Evolutionary conservation across 2,113 vertebrate genomes (phyloP).

Genomic region (Boleophthalmus pectinirostris): DNA sequence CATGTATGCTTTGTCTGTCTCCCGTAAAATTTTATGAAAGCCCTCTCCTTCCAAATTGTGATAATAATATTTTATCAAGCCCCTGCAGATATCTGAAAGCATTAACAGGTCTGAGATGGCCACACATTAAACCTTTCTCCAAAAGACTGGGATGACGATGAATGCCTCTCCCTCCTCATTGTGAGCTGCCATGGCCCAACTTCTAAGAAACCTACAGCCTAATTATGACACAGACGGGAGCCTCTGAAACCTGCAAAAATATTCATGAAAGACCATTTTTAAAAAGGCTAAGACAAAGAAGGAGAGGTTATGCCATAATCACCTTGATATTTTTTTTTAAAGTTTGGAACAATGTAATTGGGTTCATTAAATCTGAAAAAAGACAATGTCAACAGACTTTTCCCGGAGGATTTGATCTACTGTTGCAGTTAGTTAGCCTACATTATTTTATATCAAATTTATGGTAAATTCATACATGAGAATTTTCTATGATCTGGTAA

Average conservation of each 20-base stretch:
- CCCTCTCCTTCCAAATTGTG: neutral
- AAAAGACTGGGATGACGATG: constrained; percentile 17
- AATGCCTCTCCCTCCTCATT: constrained; percentile 27
- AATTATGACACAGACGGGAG: constrained; percentile 49
- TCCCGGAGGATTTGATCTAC: constrained; percentile 23
- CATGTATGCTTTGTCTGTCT: neutral
- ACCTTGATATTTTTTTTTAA: constrained; percentile 44
- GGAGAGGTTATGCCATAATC: constrained; percentile 40
- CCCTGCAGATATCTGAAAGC: constrained; percentile 22
- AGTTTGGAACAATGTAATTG: constrained; percentile 46
- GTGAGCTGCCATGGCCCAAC: constrained; percentile 18
- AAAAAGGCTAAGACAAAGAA: constrained; percentile 31
- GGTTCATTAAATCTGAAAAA: constrained; percentile 43
- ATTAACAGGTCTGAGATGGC: constrained; percentile 38
- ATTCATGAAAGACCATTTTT: constrained; percentile 54
- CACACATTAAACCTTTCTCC: constrained; percentile 43
- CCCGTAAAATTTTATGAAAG: neutral
- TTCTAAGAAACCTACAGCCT: constrained; percentile 39
- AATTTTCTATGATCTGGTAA: neutral
- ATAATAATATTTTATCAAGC: constrained; percentile 10
- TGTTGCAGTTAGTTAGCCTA: neutral
- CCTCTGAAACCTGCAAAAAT: constrained; percentile 46
- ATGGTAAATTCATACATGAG: constrained; percentile 7
- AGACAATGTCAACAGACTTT: constrained; percentile 8
- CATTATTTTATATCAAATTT: constrained; percentile 10